Percentiles rank a stretch among this genome's conserved stretches.
Conservation (phyloP, 2,888 invertebrate genomes). For the Allygus modestus region DNA sequence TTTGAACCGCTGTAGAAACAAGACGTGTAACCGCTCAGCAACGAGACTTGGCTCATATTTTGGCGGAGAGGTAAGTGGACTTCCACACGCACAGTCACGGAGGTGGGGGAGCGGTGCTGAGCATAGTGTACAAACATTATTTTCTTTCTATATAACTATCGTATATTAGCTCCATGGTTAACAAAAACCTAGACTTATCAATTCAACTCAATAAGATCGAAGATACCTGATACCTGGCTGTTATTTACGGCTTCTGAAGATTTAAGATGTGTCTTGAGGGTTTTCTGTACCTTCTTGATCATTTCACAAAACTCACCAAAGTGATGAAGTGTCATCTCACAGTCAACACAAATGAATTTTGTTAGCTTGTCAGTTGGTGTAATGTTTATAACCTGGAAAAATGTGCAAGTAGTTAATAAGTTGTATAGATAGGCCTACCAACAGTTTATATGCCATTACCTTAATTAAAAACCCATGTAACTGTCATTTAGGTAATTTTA, state of each 20-base stretch:
- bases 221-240: constrained; percentile 15
- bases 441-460: not conserved
- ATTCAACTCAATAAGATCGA: too few species aligned
- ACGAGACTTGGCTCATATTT: too few species aligned
- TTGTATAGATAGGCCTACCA: not conserved
- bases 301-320: constrained; percentile 68
- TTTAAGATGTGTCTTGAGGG: constrained; percentile 24
- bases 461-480: not conserved
- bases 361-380: constrained; percentile 61
- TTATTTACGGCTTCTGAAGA: not conserved
- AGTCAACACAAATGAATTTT: constrained; percentile 68
- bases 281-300: constrained; percentile 67
- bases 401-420: not conserved
- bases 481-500: not conserved
- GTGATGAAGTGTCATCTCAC: constrained; percentile 67
- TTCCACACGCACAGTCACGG: too few species aligned
- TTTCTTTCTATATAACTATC: too few species aligned
- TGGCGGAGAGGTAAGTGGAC: too few species aligned
- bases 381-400: constrained; percentile 66
- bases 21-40: too few species aligned
- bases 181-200: too few species aligned
- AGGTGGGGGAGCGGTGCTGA: too few species aligned
- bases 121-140: too few species aligned
- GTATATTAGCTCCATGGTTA: too few species aligned
- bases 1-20: too few species aligned